phyloP scores from a whole-genome alignment of 2,797 vertebrate species.

The Rhinogobio ventralis region DNA sequence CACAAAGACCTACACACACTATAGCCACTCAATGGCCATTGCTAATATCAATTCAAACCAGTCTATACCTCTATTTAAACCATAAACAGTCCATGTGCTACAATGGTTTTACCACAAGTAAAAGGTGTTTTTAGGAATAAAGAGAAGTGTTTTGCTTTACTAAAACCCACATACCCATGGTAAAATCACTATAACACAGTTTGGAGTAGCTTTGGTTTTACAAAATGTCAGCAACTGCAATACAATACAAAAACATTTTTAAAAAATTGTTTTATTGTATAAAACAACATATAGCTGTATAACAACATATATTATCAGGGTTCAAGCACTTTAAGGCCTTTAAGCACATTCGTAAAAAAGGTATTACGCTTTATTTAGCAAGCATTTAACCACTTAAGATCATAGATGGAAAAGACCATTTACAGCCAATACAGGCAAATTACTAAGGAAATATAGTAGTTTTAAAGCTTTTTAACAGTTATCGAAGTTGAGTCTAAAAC shows the following conservation, averaged over 20 bases:
- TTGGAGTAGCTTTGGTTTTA: not conserved
- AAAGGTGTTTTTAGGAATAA: not conserved
- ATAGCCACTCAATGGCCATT: not conserved
- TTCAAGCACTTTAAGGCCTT: no score
- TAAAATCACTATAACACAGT: slow-evolving; percentile 18
- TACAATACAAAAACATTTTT: no score
- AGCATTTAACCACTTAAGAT: no score
- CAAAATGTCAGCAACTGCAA: not conserved
- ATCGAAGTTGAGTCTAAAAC: no score
- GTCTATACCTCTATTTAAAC: not conserved
- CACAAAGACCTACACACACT: slow-evolving; percentile 3
- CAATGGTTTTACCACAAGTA: not conserved
- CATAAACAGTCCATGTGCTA: not conserved
- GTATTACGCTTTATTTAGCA: no score
- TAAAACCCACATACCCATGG: not conserved
- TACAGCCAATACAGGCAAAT: no score
- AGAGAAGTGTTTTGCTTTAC: not conserved
- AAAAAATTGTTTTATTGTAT: not conserved
- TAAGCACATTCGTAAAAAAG: no score
- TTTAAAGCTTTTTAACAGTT: no score
- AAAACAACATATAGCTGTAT: not conserved
- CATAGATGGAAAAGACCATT: no score
- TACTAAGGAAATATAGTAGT: no score
- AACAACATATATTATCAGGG: no score
- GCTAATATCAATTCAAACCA: not conserved